phyloP scores from a whole-genome alignment of 2,888 invertebrate genomes.

The Ametastegia equiseti region DNA sequence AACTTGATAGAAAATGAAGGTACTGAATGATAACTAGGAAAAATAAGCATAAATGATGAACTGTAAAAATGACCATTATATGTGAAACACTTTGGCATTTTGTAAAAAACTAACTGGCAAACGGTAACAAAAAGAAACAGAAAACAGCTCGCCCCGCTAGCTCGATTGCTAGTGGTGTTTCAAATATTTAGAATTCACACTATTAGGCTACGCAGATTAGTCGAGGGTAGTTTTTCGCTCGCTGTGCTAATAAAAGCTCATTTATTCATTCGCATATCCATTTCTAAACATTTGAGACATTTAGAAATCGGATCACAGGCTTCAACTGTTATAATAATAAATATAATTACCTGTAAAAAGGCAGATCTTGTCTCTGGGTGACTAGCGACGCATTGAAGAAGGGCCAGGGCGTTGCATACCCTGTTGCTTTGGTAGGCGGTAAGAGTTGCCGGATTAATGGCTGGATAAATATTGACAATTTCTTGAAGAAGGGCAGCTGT shows the following conservation, averaged over 20 bases:
- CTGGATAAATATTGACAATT: conserved; percentile 98
- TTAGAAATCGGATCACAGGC: neutral
- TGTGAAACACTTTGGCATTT: neutral
- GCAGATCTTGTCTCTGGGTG: conserved; percentile 98
- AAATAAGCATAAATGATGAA: too few species aligned
- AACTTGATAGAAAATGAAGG: too few species aligned
- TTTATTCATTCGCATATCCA: too few species aligned
- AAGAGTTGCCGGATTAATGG: conserved; percentile 97
- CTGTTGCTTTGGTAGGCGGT: conserved; percentile 99
- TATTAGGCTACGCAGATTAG: too few species aligned
- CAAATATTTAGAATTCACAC: too few species aligned
- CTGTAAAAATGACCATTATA: neutral
- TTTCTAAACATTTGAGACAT: too few species aligned
- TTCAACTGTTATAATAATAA: too few species aligned
- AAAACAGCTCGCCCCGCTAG: too few species aligned
- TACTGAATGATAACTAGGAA: too few species aligned
- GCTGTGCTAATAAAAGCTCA: too few species aligned
- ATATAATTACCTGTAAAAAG: conserved; percentile 84
- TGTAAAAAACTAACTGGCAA: neutral
- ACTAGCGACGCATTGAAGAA: conserved; percentile 99
- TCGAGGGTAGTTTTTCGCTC: too few species aligned
- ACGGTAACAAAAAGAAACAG: neutral
- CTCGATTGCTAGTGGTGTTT: too few species aligned
- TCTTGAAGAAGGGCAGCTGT: conserved; percentile 97
- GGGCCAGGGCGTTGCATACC: conserved; percentile 98